Evolutionary conservation across 2,888 invertebrate genomes (phyloP).

Genomic region (Melanotus villosus): DNA sequence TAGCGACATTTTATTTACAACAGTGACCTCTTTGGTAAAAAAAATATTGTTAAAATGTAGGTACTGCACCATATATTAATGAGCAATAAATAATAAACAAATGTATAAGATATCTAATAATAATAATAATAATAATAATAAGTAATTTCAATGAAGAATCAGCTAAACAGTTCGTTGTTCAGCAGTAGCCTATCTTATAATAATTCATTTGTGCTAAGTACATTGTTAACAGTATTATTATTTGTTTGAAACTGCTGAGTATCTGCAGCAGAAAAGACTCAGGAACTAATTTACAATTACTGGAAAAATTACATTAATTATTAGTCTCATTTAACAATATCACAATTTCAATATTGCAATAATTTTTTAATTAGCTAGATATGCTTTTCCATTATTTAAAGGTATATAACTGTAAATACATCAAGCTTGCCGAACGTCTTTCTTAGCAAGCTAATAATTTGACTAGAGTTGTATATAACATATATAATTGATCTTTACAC

Average conservation of each 20-base stretch:
- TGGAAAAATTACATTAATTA: conserved; percentile 65
- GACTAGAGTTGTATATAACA: conserved; percentile 49
- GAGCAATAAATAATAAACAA: conserved; percentile 61
- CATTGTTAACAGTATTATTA: conserved; percentile 56
- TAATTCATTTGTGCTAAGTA: conserved; percentile 66
- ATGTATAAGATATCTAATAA: conserved; percentile 37
- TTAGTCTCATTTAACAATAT: conserved; percentile 69
- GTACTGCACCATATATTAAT: conserved; percentile 61
- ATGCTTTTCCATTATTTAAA: conserved; percentile 64
- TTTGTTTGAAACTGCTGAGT: conserved; percentile 50
- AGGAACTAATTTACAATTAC: conserved; percentile 67
- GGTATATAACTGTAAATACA: conserved; percentile 48
- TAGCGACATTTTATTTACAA: conserved; percentile 64
- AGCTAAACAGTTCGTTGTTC: conserved; percentile 60
- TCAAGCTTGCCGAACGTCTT: conserved; percentile 44
- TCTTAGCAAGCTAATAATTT: conserved; percentile 49
- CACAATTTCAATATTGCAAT: conserved; percentile 70
- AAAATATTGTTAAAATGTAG: conserved; percentile 61
- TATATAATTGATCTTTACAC: conserved; percentile 47
- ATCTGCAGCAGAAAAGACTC: conserved; percentile 54
- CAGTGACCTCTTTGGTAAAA: conserved; percentile 66
- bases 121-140: conserved; percentile 28
- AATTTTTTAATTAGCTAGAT: conserved; percentile 66
- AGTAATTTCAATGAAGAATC: conserved; percentile 39
- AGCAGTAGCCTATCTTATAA: conserved; percentile 58